Evolutionary conservation across 2,888 invertebrate species (phyloP).

Genomic region (Chironomus tentans): DNA sequence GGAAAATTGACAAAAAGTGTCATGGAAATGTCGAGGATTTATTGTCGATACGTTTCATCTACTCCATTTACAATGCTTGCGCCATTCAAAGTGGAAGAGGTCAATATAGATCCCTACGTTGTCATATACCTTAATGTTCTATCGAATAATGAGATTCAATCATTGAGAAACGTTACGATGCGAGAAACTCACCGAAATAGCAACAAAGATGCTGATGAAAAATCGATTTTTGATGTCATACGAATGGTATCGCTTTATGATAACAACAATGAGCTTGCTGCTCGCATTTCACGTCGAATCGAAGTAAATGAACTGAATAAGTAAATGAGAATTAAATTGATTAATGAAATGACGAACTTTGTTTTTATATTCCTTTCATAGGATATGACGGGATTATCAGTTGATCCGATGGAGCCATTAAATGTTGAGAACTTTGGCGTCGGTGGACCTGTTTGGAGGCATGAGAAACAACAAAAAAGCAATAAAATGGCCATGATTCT

Average conservation of each 20-base stretch:
- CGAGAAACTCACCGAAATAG: background rate
- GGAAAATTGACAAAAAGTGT: background rate
- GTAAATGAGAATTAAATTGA: background rate
- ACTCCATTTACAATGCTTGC: conserved; percentile 41
- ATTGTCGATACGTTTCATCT: conserved; percentile 38
- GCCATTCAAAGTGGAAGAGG: conserved; percentile 46
- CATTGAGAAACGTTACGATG: background rate
- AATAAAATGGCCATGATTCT: background rate
- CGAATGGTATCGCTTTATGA: background rate
- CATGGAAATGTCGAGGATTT: conserved; percentile 35
- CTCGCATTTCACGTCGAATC: background rate
- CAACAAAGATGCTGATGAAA: background rate
- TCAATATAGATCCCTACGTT: conserved; percentile 45
- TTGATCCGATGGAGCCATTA: background rate
- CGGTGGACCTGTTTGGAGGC: background rate
- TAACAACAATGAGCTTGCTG: background rate
- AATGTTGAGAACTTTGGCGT: background rate
- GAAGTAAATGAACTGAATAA: background rate
- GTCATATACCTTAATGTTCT: conserved; percentile 50
- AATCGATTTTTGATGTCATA: background rate
- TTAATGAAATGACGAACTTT: background rate
- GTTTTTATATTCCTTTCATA: background rate
- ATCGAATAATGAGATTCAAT: conserved; percentile 47
- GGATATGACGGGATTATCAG: background rate
- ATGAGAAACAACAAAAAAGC: background rate